These are phyloP conservation scores for pig (Sus scrofa) DNA, from an alignment of 2,113 vertebrate genomes.

Conservation along the genomic window DNA sequence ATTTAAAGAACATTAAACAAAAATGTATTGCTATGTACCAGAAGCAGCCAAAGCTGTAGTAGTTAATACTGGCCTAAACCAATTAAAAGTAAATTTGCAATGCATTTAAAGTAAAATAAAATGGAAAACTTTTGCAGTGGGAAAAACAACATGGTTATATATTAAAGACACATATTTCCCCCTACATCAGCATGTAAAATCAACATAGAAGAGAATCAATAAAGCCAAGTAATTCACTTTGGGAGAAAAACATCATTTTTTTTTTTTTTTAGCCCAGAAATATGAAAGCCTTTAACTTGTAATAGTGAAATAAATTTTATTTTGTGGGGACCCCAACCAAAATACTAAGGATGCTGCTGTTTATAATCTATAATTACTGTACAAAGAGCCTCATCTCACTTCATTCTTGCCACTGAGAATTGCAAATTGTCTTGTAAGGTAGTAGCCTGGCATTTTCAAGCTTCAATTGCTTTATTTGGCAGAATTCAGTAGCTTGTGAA, in stretches of 20 bases:
- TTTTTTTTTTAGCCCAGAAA: constrained; percentile 31
- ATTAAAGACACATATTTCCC: constrained; percentile 54
- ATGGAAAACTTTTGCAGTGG: not conserved
- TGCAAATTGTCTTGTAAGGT: not conserved
- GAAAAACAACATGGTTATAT: constrained; percentile 28
- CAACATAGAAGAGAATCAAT: constrained; percentile 56
- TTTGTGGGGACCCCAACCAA: not conserved
- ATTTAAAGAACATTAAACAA: not conserved
- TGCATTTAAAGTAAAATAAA: constrained; percentile 34
- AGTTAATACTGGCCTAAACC: not conserved
- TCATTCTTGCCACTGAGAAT: not conserved
- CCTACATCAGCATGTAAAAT: not conserved
- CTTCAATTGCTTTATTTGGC: not conserved
- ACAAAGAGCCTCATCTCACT: not conserved
- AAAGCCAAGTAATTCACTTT: constrained; percentile 36
- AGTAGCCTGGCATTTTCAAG: constrained; percentile 27
- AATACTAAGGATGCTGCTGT: not conserved
- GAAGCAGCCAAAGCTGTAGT: not conserved
- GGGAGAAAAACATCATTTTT: not conserved
- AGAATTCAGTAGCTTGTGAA: constrained; percentile 30
- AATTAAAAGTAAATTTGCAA: not conserved
- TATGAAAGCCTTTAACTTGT: not conserved
- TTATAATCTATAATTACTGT: not conserved
- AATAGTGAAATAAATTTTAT: not conserved
- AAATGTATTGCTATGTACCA: not conserved